Evolutionary conservation across 2,888 invertebrate species (phyloP).

Genomic region (Cyrtodaria siliqua): DNA sequence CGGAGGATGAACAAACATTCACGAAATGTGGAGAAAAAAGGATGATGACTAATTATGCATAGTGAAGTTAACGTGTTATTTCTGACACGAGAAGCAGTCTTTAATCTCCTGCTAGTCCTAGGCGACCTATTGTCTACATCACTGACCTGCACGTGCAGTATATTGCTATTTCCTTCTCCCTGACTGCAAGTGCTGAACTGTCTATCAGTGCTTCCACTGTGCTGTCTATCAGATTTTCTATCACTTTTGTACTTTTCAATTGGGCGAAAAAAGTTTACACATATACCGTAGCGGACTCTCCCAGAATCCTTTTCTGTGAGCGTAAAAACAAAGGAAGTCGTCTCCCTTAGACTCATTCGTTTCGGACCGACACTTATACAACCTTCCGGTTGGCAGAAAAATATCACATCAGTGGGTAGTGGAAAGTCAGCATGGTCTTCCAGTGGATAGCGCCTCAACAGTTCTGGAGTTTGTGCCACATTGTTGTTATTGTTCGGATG

Average conservation of each 20-base stretch:
- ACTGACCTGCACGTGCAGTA: conserved; percentile 63
- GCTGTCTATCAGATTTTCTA: conserved; percentile 44
- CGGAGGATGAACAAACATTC: conserved; percentile 98
- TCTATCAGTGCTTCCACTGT: conserved; percentile 67
- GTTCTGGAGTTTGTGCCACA: conserved; percentile 93
- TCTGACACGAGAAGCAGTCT: conserved; percentile 85
- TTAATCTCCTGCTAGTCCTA: conserved; percentile 78
- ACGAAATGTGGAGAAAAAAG: conserved; percentile 99
- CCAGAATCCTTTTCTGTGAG: conserved; percentile 99
- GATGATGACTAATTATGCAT: conserved; percentile 99
- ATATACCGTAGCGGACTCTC: conserved; percentile 93
- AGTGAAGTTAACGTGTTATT: conserved; percentile 98
- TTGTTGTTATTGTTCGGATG: conserved; percentile 87
- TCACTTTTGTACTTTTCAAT: conserved; percentile 87
- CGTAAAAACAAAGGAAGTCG: conserved; percentile 98
- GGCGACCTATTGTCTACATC: conserved; percentile 79
- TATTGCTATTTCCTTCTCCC: conserved; percentile 63
- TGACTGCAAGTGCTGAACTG: conserved; percentile 36
- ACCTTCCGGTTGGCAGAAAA: conserved; percentile 99
- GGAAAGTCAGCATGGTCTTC: conserved; percentile 99
- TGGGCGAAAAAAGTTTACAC: conserved; percentile 99
- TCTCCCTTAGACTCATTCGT: conserved; percentile 90
- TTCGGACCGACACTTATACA: conserved; percentile 95
- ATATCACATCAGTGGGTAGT: conserved; percentile 98
- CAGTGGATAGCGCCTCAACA: conserved; percentile 95